These are phyloP conservation scores for Seira musarum DNA, from an alignment of 2,888 invertebrate genomes.

Conservation along the genomic window DNA sequence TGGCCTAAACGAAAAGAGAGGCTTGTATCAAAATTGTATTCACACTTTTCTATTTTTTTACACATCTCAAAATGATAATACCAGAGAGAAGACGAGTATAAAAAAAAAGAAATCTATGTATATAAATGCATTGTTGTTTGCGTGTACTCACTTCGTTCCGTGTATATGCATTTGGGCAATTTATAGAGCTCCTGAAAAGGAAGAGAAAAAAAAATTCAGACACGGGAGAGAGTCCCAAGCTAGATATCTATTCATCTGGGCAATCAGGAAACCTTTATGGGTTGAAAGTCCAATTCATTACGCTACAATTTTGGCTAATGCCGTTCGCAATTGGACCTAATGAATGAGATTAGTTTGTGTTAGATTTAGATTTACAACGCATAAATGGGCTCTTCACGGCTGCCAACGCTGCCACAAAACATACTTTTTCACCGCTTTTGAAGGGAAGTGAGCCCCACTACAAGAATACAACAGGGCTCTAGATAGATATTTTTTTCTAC, in stretches of 20 bases:
- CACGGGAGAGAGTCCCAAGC: slow-evolving; percentile 63
- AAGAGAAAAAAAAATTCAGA: slow-evolving; percentile 30
- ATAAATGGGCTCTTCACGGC: slow-evolving; percentile 65
- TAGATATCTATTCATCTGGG: slow-evolving; percentile 70
- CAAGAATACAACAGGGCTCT: not conserved
- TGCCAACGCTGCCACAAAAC: slow-evolving; percentile 11
- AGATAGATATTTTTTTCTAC: too few species aligned
- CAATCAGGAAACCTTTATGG: slow-evolving; percentile 70
- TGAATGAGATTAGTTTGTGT: slow-evolving; percentile 70
- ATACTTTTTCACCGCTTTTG: not conserved
- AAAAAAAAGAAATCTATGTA: too few species aligned
- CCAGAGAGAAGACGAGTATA: not conserved
- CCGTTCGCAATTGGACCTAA: slow-evolving; percentile 70
- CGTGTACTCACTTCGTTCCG: too few species aligned
- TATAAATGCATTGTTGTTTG: too few species aligned
- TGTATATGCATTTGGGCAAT: not conserved
- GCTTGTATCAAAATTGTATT: slow-evolving; percentile 42
- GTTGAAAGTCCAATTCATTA: slow-evolving; percentile 70
- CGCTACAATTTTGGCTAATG: slow-evolving; percentile 70
- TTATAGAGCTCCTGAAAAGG: not conserved
- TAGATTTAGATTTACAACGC: slow-evolving; percentile 70
- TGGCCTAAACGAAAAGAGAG: slow-evolving; percentile 14
- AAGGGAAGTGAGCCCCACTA: not conserved
- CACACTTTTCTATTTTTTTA: slow-evolving; percentile 27
- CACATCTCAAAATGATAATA: slow-evolving; percentile 7